Conservation (phyloP, 2,888 invertebrate species). For the Trypoxylon attenuatum region DNA sequence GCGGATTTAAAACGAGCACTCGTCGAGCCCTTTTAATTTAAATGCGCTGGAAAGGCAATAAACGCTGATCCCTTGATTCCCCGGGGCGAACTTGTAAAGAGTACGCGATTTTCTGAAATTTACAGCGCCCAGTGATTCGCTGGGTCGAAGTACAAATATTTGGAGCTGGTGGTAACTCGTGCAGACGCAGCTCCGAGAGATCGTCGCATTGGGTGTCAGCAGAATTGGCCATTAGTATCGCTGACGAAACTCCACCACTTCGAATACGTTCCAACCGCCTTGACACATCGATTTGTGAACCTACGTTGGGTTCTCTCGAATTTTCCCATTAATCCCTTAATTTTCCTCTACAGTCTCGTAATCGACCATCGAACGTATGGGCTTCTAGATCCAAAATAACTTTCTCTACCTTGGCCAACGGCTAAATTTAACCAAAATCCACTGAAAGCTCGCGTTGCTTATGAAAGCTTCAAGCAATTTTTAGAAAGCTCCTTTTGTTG, state of each 20-base stretch:
- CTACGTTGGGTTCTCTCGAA: constrained; percentile 5
- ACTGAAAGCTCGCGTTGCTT: no score
- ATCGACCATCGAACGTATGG: constrained; percentile 39
- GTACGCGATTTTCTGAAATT: no score
- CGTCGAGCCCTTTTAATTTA: no score
- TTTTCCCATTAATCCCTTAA: constrained; percentile 46
- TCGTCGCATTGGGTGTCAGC: no score
- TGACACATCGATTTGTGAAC: constrained; percentile 32
- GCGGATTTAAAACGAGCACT: no score
- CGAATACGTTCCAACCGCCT: constrained; percentile 9
- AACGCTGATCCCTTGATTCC: no score
- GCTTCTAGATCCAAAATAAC: constrained; percentile 13
- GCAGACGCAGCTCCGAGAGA: no score
- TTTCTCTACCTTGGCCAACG: background rate
- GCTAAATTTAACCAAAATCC: constrained; percentile 2
- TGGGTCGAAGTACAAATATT: no score
- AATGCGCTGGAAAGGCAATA: no score
- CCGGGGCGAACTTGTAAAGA: no score
- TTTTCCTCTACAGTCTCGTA: constrained; percentile 35
- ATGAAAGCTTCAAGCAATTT: constrained; percentile 11
- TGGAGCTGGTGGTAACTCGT: no score
- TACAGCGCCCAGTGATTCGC: no score
- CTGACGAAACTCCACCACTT: constrained; percentile 14
- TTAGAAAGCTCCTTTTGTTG: constrained; percentile 12
- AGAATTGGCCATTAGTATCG: constrained; percentile 27